A percentile compares a stretch with the other conserved stretches of the same genome.
These are phyloP conservation scores for Seira sanloemensis DNA, from an alignment of 2,888 invertebrate species.

Conservation along the genomic window DNA sequence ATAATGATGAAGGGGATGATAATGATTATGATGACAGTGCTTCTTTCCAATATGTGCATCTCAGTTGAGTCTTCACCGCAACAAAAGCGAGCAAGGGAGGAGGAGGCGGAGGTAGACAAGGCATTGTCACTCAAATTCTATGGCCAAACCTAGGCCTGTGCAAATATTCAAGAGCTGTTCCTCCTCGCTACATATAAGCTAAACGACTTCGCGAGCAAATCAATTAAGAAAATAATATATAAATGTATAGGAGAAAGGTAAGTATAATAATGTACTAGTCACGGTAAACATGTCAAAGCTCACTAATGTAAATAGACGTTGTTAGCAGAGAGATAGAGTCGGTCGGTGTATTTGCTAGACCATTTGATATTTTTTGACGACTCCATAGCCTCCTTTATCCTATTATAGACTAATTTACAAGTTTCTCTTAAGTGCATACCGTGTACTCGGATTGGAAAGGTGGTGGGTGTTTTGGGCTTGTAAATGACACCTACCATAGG, in stretches of 20 bases:
- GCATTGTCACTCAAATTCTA: neutral
- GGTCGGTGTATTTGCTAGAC: neutral
- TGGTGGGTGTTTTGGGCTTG: slow-evolving; percentile 5
- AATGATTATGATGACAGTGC: slow-evolving; percentile 11
- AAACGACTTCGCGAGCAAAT: neutral
- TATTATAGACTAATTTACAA: neutral
- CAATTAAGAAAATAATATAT: slow-evolving; percentile 4
- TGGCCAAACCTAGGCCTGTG: neutral
- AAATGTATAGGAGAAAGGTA: neutral
- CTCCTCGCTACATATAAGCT: slow-evolving; percentile 2
- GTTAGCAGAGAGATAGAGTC: neutral
- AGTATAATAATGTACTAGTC: slow-evolving; percentile 13
- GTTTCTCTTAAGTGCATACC: neutral
- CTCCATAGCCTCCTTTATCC: neutral
- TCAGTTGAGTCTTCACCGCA: neutral
- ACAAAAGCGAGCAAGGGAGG: neutral
- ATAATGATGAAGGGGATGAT: slow-evolving; percentile 15
- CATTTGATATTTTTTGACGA: neutral
- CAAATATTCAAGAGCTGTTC: slow-evolving; percentile 7
- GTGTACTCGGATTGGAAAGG: neutral
- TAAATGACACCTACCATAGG: slow-evolving; percentile 10
- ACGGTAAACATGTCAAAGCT: neutral
- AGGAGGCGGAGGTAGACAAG: slow-evolving; percentile 14
- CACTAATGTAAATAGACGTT: neutral
- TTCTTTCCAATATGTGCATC: neutral